Evolutionary conservation across 2,797 vertebrate genomes (phyloP).

Genomic region (Hozukius guyotensis): DNA sequence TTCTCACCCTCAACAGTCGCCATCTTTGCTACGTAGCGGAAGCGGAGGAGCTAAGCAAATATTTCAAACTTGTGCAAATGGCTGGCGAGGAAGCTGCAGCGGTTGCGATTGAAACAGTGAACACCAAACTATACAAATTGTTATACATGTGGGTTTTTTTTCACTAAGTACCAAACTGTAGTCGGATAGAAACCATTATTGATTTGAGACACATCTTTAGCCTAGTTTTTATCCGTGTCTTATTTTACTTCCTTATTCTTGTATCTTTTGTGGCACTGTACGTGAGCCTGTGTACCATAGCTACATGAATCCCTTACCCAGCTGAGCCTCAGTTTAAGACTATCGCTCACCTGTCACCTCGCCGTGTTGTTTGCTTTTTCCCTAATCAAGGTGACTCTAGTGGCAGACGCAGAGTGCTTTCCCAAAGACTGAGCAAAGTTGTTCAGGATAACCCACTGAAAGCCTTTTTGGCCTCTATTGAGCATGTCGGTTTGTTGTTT

Average conservation of each 20-base stretch:
- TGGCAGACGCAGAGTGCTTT: slow-evolving; percentile 25
- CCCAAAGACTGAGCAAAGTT: slow-evolving; percentile 24
- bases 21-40: no score
- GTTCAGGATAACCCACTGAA: slow-evolving; percentile 35
- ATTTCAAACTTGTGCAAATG: no score
- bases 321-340: background rate
- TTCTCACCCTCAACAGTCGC: no score
- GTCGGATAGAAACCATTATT: no score
- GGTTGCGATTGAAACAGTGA: no score
- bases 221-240: no score
- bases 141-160: no score
- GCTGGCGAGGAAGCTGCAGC: rapidly evolving
- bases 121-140: no score
- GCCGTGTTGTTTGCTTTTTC: slow-evolving; percentile 10
- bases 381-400: slow-evolving; percentile 19
- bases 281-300: background rate
- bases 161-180: no score
- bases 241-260: background rate
- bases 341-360: slow-evolving; percentile 34
- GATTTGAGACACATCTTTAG: no score
- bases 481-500: slow-evolving; percentile 18
- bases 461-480: slow-evolving; percentile 43
- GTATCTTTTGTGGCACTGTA: background rate
- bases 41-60: rapidly evolving
- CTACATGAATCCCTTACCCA: background rate